phyloP scores from a whole-genome alignment of 2,113 vertebrate species.

The Passer domesticus region DNA sequence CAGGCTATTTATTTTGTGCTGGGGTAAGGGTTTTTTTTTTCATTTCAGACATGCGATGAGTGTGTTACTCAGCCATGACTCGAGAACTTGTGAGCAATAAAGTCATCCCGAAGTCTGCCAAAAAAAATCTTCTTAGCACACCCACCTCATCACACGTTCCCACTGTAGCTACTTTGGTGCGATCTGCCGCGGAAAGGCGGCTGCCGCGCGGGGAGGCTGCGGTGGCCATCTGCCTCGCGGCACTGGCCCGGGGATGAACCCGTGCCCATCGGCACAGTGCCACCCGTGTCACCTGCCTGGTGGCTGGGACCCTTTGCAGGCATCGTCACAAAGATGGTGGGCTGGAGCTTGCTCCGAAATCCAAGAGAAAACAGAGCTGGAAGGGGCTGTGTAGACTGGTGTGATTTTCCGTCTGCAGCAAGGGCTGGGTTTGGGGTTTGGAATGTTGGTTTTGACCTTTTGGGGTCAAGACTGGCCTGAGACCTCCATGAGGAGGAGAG shows the following conservation, averaged over 20 bases:
- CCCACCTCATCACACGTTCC: slow-evolving; percentile 65
- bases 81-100: slow-evolving; percentile 67
- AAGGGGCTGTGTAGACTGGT: not conserved
- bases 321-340: not conserved
- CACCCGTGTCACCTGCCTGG: not conserved
- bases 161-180: slow-evolving; percentile 33
- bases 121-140: slow-evolving; percentile 62
- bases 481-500: not conserved
- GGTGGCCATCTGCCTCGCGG: not conserved
- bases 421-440: not conserved
- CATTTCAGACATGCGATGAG: slow-evolving; percentile 44
- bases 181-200: slow-evolving; percentile 14
- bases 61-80: slow-evolving; percentile 66
- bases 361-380: not conserved
- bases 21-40: not conserved
- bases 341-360: not conserved
- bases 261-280: not conserved
- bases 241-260: not conserved
- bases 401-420: not conserved
- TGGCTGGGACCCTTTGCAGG: not conserved
- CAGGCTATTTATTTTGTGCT: slow-evolving; percentile 48
- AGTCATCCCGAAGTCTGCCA: slow-evolving; percentile 63
- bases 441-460: not conserved
- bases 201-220: slow-evolving; percentile 5
- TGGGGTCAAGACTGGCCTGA: not conserved